Percentiles rank a stretch among this genome's conserved stretches.
These are phyloP conservation scores for Zaprionus ornatus DNA, from an alignment of 1,140 invertebrate species.

Conservation along the genomic window DNA sequence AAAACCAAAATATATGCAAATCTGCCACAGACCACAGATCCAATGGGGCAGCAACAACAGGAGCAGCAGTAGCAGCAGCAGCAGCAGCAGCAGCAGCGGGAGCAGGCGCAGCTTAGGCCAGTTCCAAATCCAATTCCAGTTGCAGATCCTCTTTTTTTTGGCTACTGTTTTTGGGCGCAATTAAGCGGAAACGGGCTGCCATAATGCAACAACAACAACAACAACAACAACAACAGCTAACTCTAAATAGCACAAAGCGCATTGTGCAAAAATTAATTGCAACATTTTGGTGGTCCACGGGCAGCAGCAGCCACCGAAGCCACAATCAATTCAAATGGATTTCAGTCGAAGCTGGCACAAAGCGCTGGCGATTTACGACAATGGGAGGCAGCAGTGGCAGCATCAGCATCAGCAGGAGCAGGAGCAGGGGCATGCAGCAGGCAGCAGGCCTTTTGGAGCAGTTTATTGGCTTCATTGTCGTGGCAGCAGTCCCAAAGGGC, in stretches of 20 bases:
- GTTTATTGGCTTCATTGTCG: slow-evolving; percentile 78
- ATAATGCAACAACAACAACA: slow-evolving; percentile 59
- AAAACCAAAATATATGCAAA: slow-evolving; percentile 84
- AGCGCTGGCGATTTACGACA: slow-evolving; percentile 68
- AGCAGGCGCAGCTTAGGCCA: slow-evolving; percentile 1
- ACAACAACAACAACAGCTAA: slow-evolving; percentile 20
- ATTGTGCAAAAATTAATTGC: slow-evolving; percentile 82
- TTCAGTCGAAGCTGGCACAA: slow-evolving; percentile 59
- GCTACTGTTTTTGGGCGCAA: slow-evolving; percentile 48
- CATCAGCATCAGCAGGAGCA: neutral
- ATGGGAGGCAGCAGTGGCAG: slow-evolving; percentile 2
- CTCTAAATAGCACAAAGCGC: slow-evolving; percentile 75
- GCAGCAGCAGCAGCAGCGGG: neutral
- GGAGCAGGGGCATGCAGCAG: too few relatives aligned
- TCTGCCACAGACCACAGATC: slow-evolving; percentile 58
- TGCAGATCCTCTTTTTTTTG: slow-evolving; percentile 10
- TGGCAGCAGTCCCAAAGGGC: slow-evolving; percentile 42
- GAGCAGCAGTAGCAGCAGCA: neutral
- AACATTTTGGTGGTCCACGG: slow-evolving; percentile 73
- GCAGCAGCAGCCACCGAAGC: slow-evolving; percentile 9
- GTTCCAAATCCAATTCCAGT: slow-evolving; percentile 23
- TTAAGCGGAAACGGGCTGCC: slow-evolving; percentile 60
- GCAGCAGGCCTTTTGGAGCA: slow-evolving; percentile 50
- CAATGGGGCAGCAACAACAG: neutral
- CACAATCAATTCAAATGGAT: slow-evolving; percentile 79